A percentile compares a stretch with the other conserved stretches of the same genome.
These are phyloP conservation scores for Clitarchus hookeri DNA, from an alignment of 2,888 invertebrate species.

Conservation along the genomic window DNA sequence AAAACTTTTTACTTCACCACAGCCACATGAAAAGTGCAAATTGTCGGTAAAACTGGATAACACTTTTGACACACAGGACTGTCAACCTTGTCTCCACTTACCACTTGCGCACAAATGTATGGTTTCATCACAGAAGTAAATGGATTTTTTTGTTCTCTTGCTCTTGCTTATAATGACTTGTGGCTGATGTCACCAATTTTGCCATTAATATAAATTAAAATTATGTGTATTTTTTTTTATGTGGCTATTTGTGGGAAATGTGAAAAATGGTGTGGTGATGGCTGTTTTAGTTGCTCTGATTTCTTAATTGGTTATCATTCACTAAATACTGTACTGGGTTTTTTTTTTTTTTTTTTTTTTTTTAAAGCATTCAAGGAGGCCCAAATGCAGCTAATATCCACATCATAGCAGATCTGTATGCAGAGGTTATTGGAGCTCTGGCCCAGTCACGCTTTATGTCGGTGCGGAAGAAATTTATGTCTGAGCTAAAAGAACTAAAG, in stretches of 20 bases:
- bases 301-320: neutral
- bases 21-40: too few relatives aligned
- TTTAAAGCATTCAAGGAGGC: slow-evolving; percentile 79
- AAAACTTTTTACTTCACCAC: too few relatives aligned
- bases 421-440: slow-evolving; percentile 95
- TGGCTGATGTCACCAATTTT: too few relatives aligned
- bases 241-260: too few relatives aligned
- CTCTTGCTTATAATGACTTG: too few relatives aligned
- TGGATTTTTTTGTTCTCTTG: neutral
- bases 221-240: too few relatives aligned
- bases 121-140: neutral
- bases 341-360: slow-evolving; percentile 34
- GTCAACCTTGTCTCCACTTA: too few relatives aligned
- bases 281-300: too few relatives aligned
- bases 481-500: slow-evolving; percentile 85
- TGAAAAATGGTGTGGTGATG: too few relatives aligned
- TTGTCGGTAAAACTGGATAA: too few relatives aligned
- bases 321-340: slow-evolving; percentile 22
- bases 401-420: slow-evolving; percentile 96
- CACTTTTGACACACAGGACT: too few relatives aligned
- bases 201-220: too few relatives aligned
- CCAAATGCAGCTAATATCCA: slow-evolving; percentile 96
- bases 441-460: slow-evolving; percentile 93
- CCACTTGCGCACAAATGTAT: neutral
- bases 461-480: slow-evolving; percentile 88